Evolutionary conservation across 1,140 invertebrate genomes (phyloP).

Genomic region (Lepeophtheirus salmonis): DNA sequence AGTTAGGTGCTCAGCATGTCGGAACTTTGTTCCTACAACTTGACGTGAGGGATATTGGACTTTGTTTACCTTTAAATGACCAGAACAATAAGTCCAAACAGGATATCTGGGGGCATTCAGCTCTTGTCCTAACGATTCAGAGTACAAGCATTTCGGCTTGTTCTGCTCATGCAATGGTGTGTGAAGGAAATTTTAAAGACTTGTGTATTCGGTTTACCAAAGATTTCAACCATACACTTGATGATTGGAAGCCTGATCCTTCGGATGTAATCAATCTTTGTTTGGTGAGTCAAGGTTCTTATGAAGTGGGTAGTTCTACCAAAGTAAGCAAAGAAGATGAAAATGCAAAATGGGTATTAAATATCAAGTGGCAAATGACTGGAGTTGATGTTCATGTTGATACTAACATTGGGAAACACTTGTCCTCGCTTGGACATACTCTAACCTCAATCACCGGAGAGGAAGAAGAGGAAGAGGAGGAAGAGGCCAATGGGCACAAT

Average conservation of each 20-base stretch:
- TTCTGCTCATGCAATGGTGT: slow-evolving; percentile 55
- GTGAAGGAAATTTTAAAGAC: slow-evolving; percentile 42
- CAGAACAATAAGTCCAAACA: not conserved
- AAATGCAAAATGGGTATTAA: slow-evolving; percentile 94
- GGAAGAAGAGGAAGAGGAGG: slow-evolving; percentile 53
- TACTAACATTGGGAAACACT: slow-evolving; percentile 82
- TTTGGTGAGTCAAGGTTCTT: slow-evolving; percentile 90
- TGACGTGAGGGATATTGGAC: slow-evolving; percentile 89
- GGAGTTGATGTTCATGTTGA: slow-evolving; percentile 92
- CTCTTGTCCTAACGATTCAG: slow-evolving; percentile 80
- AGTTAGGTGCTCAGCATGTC: slow-evolving; percentile 42
- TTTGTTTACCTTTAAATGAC: slow-evolving; percentile 66
- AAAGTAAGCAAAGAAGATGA: slow-evolving; percentile 33
- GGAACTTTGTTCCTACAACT: slow-evolving; percentile 81
- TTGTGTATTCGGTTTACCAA: slow-evolving; percentile 56
- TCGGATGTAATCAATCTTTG: slow-evolving; percentile 79
- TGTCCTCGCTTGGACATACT: slow-evolving; percentile 78
- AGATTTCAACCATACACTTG: slow-evolving; percentile 83
- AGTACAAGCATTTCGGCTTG: slow-evolving; percentile 80
- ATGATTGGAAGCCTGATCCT: slow-evolving; percentile 89
- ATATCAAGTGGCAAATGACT: slow-evolving; percentile 97
- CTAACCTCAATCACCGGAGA: slow-evolving; percentile 70
- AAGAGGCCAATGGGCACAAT: slow-evolving; percentile 27
- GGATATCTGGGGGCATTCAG: slow-evolving; percentile 61
- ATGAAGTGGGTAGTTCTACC: slow-evolving; percentile 84